Base-by-base conservation (phyloP, 1,140 invertebrate species). In the Diplogasteroides magnus region DNA sequence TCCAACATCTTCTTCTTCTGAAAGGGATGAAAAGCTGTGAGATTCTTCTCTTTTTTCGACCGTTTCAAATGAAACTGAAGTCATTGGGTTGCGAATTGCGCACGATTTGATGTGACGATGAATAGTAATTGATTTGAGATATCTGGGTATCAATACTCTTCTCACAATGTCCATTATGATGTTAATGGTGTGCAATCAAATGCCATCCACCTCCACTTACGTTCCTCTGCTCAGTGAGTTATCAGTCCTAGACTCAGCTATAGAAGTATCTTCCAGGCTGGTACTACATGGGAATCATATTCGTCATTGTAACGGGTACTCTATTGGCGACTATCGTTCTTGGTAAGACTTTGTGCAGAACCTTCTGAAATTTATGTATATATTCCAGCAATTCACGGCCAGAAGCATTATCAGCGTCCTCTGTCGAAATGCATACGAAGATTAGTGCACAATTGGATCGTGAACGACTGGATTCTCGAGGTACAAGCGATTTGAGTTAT, bases 271-370 rank as follows among this genome's bases (percentile, higher is more conserved):
- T 65, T 77, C 37, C 58, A 77, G 78, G 77, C 23, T 79, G 77
- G 75, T 78, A 76, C 63, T 80, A 82, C 61, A 83, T 80, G 61
- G 81, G 80, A 23, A 81, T 80, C 27, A 80, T 80, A 25, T 79
- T 75, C 29, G 81, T 82, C 13, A 83, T 83, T 32, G 78, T 80
- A 11, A 71, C 79, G 15, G 79, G 79, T 15, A 80, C 78, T 1
- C 58, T 80, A n/a, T 37, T 80, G 27, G 78, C 80, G 25, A 79
- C 78, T 28, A 57, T 72, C 13, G 78, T 80, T 13, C 58, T 80
- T 26, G 37, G 37, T 48, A 19, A 48, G 37, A 48, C 19, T 48
- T 78, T 76, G 56, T 32, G 13, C 23, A 23, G 60, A 15, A 31
- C 6, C 19, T 76, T 2, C n/a, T 58, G 37, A 72, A 15, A 72